Evolutionary conservation across 2,113 vertebrate species (phyloP).

Genomic region (Rutilus rutilus): DNA sequence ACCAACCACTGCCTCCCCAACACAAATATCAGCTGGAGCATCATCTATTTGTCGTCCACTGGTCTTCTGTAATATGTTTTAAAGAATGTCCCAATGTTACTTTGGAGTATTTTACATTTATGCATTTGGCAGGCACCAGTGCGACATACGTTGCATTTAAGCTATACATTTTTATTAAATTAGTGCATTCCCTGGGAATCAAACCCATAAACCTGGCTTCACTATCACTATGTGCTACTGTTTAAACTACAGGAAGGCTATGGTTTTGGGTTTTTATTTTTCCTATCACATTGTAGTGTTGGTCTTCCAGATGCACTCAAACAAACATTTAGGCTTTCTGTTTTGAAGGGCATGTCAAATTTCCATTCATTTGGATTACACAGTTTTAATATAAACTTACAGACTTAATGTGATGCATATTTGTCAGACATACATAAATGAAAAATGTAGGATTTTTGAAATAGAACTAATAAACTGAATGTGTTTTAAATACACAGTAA

Average conservation of each 20-base stretch:
- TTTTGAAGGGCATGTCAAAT: not conserved
- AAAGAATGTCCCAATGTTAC: not conserved
- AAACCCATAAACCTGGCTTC: not conserved
- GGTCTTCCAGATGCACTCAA: not conserved
- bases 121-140: not conserved
- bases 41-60: conserved; percentile 5
- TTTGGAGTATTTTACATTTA: not conserved
- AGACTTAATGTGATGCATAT: too few relatives aligned
- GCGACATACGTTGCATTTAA: not conserved
- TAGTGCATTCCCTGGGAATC: not conserved
- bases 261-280: too few relatives aligned
- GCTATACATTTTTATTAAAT: not conserved
- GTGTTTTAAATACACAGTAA: not conserved
- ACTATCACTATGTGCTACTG: not conserved
- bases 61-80: not conserved
- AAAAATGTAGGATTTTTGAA: too few relatives aligned
- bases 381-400: not conserved
- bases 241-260: too few relatives aligned
- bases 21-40: conserved; percentile 8
- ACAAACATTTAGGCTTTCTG: not conserved
- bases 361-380: not conserved
- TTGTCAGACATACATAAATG: too few relatives aligned
- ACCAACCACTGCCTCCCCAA: not conserved
- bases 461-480: too few relatives aligned
- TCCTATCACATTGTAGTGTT: not conserved